These are phyloP conservation scores for Nymphicus hollandicus DNA, from an alignment of 2,113 vertebrate species.

Conservation along the genomic window DNA sequence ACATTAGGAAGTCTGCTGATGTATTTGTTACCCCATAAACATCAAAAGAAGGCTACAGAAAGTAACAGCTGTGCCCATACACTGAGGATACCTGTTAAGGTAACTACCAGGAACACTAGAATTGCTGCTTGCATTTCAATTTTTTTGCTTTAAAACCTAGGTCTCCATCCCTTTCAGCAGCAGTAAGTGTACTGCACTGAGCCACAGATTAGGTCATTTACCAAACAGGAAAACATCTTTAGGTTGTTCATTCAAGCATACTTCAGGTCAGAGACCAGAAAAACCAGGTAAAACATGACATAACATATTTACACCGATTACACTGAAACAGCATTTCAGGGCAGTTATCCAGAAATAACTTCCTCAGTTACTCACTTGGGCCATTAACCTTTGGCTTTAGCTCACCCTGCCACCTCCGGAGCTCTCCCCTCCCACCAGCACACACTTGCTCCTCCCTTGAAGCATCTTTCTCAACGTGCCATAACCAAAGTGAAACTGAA, in stretches of 20 bases:
- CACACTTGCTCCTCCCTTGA: neutral
- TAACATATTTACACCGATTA: neutral
- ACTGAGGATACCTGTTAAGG: neutral
- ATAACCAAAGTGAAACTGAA: rapidly evolving
- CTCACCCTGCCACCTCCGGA: neutral
- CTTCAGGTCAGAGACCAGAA: neutral
- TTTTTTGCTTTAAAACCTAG: neutral
- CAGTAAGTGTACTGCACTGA: neutral
- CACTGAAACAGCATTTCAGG: neutral
- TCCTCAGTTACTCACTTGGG: neutral
- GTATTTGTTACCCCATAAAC: neutral
- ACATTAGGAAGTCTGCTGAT: neutral
- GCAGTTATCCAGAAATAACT: neutral
- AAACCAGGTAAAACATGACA: neutral
- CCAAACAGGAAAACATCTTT: neutral
- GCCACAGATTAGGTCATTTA: neutral
- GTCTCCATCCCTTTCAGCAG: neutral
- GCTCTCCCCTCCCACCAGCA: neutral
- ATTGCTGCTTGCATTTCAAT: neutral
- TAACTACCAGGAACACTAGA: neutral
- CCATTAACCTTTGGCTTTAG: neutral
- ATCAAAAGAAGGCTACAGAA: neutral
- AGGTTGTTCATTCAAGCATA: neutral
- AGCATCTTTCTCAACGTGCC: rapidly evolving
- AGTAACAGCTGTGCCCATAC: neutral